A percentile compares a stretch with the other conserved stretches of the same genome.
Conservation (phyloP, 2,888 invertebrate genomes). For the Holacanthella duospinosa region DNA sequence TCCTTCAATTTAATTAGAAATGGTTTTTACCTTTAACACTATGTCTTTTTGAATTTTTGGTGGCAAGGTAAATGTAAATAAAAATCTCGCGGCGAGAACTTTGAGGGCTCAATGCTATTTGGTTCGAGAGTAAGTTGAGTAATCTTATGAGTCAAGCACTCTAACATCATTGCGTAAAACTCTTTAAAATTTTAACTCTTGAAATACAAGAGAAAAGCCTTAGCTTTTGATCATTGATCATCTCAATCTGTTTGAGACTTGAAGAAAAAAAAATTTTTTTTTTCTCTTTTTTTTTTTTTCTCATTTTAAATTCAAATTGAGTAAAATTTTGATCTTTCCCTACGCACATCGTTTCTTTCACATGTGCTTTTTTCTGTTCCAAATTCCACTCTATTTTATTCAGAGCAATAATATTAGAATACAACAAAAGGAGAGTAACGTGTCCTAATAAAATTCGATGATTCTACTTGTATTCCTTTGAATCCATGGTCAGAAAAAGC, state of each 20-base stretch:
- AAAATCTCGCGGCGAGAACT: too few species aligned
- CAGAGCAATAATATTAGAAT: conserved; percentile 1
- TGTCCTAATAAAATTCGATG: not conserved
- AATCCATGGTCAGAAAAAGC: not conserved
- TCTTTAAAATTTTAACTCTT: too few species aligned
- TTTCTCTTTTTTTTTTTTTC: not conserved
- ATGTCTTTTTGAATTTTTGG: too few species aligned
- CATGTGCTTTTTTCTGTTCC: not conserved
- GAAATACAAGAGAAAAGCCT: too few species aligned
- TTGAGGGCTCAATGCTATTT: too few species aligned
- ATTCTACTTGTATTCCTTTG: not conserved
- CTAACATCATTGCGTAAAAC: not conserved
- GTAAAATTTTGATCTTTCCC: not conserved
- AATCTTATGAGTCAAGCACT: not conserved
- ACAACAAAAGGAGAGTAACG: not conserved
- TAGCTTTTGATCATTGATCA: conserved; percentile 3
- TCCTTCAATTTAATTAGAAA: too few species aligned
- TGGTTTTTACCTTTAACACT: too few species aligned
- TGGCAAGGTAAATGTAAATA: too few species aligned
- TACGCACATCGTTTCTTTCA: not conserved
- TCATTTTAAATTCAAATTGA: conserved; percentile 4
- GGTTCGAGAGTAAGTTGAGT: too few species aligned
- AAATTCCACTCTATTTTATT: conserved; percentile 1
- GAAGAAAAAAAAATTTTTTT: not conserved
- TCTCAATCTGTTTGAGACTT: conserved; percentile 1